A percentile compares a stretch with the other conserved stretches of the same genome.
phyloP scores from a whole-genome alignment of 2,797 vertebrate species.

The Fistularia tabacaria region DNA sequence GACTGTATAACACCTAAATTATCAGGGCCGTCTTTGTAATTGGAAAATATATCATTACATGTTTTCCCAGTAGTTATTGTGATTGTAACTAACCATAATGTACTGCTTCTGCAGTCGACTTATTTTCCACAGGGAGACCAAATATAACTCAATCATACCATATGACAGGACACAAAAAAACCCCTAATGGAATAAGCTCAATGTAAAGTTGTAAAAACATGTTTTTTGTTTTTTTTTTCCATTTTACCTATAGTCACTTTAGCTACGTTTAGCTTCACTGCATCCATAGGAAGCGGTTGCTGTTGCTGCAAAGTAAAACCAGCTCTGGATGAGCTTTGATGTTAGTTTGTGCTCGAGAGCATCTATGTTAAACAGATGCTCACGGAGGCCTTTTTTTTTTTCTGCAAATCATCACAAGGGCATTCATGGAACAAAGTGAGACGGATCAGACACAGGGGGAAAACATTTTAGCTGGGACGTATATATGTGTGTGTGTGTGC shows the following conservation, averaged over 20 bases:
- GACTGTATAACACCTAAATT: constrained; percentile 22
- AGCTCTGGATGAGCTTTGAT: constrained; percentile 41
- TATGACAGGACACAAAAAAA: too few species aligned
- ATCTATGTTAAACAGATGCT: constrained; percentile 63
- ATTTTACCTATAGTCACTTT: too few species aligned
- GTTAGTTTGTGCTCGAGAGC: constrained; percentile 37
- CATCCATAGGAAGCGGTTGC: constrained; percentile 12
- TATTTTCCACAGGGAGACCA: too few species aligned
- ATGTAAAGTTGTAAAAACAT: too few species aligned
- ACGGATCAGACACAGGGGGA: constrained; percentile 65
- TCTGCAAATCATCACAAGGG: constrained; percentile 49
- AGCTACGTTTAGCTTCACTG: constrained; percentile 2
- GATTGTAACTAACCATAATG: neutral
- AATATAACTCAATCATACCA: too few species aligned
- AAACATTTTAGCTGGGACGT: constrained; percentile 46
- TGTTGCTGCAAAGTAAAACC: constrained; percentile 20
- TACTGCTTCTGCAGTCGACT: neutral
- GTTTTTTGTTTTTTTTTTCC: too few species aligned
- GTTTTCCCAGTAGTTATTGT: neutral
- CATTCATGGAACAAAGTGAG: constrained; percentile 71
- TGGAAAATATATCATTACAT: too few species aligned
- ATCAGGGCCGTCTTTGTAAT: constrained; percentile 2
- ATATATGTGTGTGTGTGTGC: constrained; percentile 14
- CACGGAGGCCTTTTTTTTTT: constrained; percentile 14
- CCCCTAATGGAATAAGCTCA: too few species aligned